Conservation (phyloP, 2,888 invertebrate species). For the Caenorhabditis sinica region DNA sequence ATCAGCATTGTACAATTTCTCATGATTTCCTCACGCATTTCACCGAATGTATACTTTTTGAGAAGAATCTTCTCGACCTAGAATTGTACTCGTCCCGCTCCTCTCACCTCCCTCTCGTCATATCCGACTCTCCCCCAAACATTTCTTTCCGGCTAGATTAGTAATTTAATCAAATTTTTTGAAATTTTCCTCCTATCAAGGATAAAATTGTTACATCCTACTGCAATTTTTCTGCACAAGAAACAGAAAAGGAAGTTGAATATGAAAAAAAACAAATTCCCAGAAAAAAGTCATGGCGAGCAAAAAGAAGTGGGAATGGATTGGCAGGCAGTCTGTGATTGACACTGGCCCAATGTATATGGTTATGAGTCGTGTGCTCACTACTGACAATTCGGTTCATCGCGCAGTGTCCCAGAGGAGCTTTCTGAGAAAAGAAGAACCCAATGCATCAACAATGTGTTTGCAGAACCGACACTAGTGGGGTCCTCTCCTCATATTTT, state of each 20-base stretch:
- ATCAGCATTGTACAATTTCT: conserved; percentile 36
- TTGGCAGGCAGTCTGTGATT: conserved; percentile 65
- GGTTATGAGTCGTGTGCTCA: conserved; percentile 65
- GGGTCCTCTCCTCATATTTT: conserved; percentile 45
- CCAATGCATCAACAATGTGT: conserved; percentile 60
- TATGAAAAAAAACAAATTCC: background rate
- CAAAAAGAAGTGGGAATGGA: conserved; percentile 39
- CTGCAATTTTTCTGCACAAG: background rate
- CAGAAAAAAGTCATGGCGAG: conserved; percentile 43
- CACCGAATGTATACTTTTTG: background rate
- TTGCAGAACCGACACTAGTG: conserved; percentile 49
- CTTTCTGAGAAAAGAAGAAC: conserved; percentile 37
- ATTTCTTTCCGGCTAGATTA: conserved; percentile 37
- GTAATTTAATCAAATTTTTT: conserved; percentile 41
- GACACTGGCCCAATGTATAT: conserved; percentile 64
- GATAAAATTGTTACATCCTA: conserved; percentile 33
- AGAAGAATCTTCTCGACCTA: background rate
- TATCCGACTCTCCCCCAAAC: conserved; percentile 35
- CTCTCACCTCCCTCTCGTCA: conserved; percentile 21
- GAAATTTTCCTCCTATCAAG: conserved; percentile 29
- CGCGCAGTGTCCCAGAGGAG: conserved; percentile 49
- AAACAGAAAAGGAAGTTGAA: conserved; percentile 7
- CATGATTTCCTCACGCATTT: conserved; percentile 12
- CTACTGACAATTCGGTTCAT: conserved; percentile 65
- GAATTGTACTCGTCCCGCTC: background rate